Conservation (phyloP, 2,113 vertebrate species). For the Aegypius monachus region DNA sequence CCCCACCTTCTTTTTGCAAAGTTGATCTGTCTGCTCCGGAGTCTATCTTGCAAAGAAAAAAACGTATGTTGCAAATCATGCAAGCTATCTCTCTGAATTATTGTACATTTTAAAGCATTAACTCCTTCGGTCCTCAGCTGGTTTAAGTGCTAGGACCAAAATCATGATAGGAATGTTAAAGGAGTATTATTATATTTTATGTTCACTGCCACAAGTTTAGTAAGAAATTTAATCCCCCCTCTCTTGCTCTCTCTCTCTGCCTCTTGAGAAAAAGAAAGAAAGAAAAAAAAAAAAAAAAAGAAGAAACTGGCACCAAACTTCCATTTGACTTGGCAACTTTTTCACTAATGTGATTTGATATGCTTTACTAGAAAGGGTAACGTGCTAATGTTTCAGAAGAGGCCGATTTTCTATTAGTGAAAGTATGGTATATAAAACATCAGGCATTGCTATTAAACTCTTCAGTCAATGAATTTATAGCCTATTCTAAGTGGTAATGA, state of each 20-base stretch:
- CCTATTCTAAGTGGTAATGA: conserved; percentile 61
- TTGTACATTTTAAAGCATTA: conserved; percentile 23
- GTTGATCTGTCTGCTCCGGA: background rate
- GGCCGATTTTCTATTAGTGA: conserved; percentile 69
- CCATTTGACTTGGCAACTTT: conserved; percentile 69
- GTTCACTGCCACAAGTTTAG: conserved; percentile 53
- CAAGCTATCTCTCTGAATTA: conserved; percentile 1
- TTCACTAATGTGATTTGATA: conserved; percentile 61
- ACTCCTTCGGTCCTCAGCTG: conserved; percentile 40
- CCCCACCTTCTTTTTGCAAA: background rate
- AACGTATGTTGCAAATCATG: background rate
- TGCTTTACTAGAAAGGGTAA: conserved; percentile 67
- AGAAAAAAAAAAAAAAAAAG: background rate
- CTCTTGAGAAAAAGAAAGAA: background rate
- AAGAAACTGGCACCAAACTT: conserved; percentile 50
- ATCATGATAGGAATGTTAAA: conserved; percentile 58
- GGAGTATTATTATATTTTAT: conserved; percentile 65
- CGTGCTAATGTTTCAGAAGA: conserved; percentile 70
- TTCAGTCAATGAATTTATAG: conserved; percentile 60
- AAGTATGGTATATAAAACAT: conserved; percentile 58
- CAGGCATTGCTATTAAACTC: conserved; percentile 51
- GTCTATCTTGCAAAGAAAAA: conserved; percentile 28
- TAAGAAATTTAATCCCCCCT: conserved; percentile 59
- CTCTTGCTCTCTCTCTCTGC: background rate
- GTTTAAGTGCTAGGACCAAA: conserved; percentile 20